Percentiles rank a stretch among this genome's conserved stretches.
Conservation (phyloP, 1,140 invertebrate species). For the Apis florea region DNA sequence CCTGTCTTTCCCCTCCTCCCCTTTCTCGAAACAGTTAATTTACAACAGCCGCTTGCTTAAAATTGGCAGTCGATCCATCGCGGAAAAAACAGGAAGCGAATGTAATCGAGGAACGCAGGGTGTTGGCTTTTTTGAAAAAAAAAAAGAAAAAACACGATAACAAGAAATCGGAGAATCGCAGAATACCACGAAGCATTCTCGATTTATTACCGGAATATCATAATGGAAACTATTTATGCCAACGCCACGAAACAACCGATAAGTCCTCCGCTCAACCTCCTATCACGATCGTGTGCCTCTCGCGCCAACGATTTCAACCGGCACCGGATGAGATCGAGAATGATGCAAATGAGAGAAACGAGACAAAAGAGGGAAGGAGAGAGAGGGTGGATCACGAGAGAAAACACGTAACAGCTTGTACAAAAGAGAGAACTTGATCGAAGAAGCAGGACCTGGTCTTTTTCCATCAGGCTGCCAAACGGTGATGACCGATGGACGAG, state of each 20-base stretch:
- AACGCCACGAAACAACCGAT: not conserved
- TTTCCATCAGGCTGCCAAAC: slow-evolving; percentile 58
- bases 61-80: slow-evolving; percentile 28
- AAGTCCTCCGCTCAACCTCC: not conserved
- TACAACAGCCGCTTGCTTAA: slow-evolving; percentile 14
- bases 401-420: not conserved
- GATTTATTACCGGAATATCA: slow-evolving; percentile 42
- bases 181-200: slow-evolving; percentile 12
- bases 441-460: slow-evolving; percentile 49
- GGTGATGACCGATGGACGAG: slow-evolving; percentile 72
- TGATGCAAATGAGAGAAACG: slow-evolving; percentile 10
- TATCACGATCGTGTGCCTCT: slow-evolving; percentile 24
- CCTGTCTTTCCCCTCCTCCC: not conserved
- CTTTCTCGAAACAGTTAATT: slow-evolving; percentile 23
- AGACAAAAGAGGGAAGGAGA: not conserved
- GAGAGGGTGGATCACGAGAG: slow-evolving; percentile 7
- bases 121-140: too few species aligned
- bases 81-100: not conserved
- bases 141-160: too few species aligned
- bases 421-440: too few species aligned
- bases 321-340: slow-evolving; percentile 1
- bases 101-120: slow-evolving; percentile 17
- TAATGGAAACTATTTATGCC: slow-evolving; percentile 31
- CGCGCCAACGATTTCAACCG: slow-evolving; percentile 30
- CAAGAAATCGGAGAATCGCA: too few species aligned